phyloP scores from a whole-genome alignment of 2,113 vertebrate species.

The Neotragus moschatus region DNA sequence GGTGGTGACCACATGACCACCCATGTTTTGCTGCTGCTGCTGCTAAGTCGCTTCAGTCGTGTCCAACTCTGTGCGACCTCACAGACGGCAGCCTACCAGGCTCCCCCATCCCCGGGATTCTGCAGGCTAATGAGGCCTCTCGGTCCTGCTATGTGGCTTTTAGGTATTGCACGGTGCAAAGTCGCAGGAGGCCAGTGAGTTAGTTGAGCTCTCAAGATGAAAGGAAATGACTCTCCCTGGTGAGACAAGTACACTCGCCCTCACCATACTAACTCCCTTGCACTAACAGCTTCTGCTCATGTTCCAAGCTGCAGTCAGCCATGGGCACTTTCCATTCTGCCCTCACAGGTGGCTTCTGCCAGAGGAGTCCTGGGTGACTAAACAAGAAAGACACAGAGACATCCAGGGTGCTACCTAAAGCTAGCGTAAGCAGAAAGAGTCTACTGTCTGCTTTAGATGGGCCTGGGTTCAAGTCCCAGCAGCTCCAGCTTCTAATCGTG shows the following conservation, averaged over 20 bases:
- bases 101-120: background rate
- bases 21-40: background rate
- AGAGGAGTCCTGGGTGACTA: background rate
- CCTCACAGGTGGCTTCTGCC: background rate
- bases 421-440: background rate
- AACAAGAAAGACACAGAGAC: background rate
- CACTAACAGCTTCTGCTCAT: background rate
- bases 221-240: background rate
- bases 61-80: background rate
- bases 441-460: no score
- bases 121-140: background rate
- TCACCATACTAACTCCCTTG: background rate
- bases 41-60: fast-evolving
- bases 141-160: background rate
- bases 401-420: background rate
- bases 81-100: background rate
- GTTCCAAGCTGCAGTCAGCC: background rate
- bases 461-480: background rate
- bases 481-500: background rate
- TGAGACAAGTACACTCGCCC: background rate
- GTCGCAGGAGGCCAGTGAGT: background rate
- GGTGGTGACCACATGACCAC: background rate
- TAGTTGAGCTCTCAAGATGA: background rate
- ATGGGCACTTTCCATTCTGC: background rate
- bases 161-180: background rate